Evolutionary conservation across 2,888 invertebrate genomes (phyloP).

Genomic region (Drosophila atripex): DNA sequence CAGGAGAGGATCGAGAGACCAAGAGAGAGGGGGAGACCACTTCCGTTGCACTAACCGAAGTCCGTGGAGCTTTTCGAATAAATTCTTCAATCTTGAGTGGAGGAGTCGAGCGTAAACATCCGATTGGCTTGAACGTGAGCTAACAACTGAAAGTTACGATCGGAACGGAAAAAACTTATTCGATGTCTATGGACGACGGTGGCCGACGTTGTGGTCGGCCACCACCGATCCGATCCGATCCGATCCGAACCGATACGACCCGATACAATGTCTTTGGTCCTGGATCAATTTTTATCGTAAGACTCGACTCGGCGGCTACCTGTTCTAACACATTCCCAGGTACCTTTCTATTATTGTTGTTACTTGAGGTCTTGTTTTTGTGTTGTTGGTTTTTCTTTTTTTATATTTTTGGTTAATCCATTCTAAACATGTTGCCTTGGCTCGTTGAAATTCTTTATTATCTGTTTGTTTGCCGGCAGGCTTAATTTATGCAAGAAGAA

Average conservation of each 20-base stretch:
- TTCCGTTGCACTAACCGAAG: slow-evolving; percentile 72
- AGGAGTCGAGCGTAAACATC: slow-evolving; percentile 46
- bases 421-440: slow-evolving; percentile 71
- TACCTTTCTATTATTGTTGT: slow-evolving; percentile 21
- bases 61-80: slow-evolving; percentile 28
- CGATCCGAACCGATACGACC: slow-evolving; percentile 6
- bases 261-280: slow-evolving; percentile 12
- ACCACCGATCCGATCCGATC: neutral
- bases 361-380: neutral
- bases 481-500: slow-evolving; percentile 71
- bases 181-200: slow-evolving; percentile 6
- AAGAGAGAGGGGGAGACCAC: slow-evolving; percentile 35
- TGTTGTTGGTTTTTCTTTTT: slow-evolving; percentile 41
- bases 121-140: slow-evolving; percentile 77
- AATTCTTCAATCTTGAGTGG: slow-evolving; percentile 1
- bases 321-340: slow-evolving; percentile 46
- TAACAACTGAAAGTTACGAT: slow-evolving; percentile 78
- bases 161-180: slow-evolving; percentile 55
- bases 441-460: slow-evolving; percentile 68
- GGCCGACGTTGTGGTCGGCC: slow-evolving; percentile 24
- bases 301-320: slow-evolving; percentile 39
- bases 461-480: slow-evolving; percentile 47
- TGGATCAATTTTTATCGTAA: slow-evolving; percentile 11
- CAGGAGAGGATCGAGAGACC: neutral
- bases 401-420: slow-evolving; percentile 50